Percentiles rank a stretch among this genome's conserved stretches.
Conservation (phyloP, 2,797 vertebrate genomes). For the Labroides dimidiatus region DNA sequence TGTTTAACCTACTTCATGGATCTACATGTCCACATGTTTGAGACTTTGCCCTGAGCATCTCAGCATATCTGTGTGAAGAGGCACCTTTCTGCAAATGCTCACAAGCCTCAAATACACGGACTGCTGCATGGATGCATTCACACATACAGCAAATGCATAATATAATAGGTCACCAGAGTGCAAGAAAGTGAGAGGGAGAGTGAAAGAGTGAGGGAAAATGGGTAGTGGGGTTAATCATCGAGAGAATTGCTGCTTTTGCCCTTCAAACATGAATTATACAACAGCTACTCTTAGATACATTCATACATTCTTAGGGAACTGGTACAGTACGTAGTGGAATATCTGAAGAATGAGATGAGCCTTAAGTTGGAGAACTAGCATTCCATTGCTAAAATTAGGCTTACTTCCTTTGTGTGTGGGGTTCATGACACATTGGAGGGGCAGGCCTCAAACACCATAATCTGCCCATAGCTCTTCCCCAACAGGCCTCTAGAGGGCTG, state of each 20-base stretch:
- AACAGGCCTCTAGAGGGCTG: too few relatives aligned
- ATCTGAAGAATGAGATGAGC: too few relatives aligned
- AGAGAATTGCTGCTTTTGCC: background rate
- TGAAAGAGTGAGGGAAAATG: background rate
- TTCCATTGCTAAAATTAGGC: too few relatives aligned
- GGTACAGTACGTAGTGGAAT: background rate
- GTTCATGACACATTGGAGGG: too few relatives aligned
- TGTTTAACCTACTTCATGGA: background rate
- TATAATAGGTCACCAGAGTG: background rate
- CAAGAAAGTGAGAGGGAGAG: background rate
- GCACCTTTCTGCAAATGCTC: background rate
- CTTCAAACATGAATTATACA: conserved; percentile 26
- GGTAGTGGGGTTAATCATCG: conserved; percentile 3
- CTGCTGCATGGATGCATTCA: conserved; percentile 3
- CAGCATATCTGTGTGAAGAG: background rate
- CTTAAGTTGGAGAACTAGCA: too few relatives aligned
- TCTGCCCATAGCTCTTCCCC: too few relatives aligned
- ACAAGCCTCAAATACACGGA: background rate
- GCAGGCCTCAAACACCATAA: too few relatives aligned
- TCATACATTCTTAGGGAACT: background rate
- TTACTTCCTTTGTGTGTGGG: too few relatives aligned
- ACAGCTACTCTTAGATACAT: background rate
- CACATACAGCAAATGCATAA: conserved; percentile 11
- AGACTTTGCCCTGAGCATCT: background rate
- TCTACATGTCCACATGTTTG: background rate